phyloP scores from a whole-genome alignment of 1,140 invertebrate genomes.

The Drosophila novamexicana region DNA sequence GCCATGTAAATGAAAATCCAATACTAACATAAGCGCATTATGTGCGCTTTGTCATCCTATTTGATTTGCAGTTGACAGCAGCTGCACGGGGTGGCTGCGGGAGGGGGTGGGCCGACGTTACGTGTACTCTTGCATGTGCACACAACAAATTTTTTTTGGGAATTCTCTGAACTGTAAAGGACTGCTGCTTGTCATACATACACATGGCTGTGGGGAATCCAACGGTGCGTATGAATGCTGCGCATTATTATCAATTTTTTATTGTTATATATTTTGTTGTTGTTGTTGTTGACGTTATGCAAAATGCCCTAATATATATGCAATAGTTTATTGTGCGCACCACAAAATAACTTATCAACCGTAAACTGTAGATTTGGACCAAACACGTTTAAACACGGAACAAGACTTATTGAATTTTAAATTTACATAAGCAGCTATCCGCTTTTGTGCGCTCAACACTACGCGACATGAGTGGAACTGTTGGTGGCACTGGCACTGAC shows the following conservation, averaged over 20 bases:
- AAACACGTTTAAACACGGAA: constrained; percentile 2
- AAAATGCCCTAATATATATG: constrained; percentile 36
- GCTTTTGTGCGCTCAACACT: constrained; percentile 4
- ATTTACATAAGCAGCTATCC: constrained; percentile 18
- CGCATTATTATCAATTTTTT: constrained; percentile 33
- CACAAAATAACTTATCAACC: constrained; percentile 38
- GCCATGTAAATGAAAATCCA: constrained; percentile 26
- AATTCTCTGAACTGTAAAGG: constrained; percentile 31
- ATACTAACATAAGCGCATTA: constrained; percentile 5
- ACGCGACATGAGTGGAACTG: not conserved
- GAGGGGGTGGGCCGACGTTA: not conserved
- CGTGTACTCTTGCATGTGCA: constrained; percentile 20
- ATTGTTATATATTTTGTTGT: constrained; percentile 5
- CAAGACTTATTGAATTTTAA: not conserved
- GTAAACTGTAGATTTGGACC: constrained; percentile 36
- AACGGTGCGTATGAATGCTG: constrained; percentile 63
- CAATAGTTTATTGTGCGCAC: constrained; percentile 39
- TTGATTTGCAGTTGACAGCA: constrained; percentile 42
- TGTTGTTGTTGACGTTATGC: constrained; percentile 22
- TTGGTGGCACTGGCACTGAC: constrained; percentile 3
- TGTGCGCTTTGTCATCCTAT: constrained; percentile 34
- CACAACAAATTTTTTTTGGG: not conserved
- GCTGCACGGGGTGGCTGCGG: not conserved
- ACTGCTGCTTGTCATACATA: constrained; percentile 11
- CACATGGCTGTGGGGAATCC: constrained; percentile 15